A percentile compares a stretch with the other conserved stretches of the same genome.
These are phyloP conservation scores for Mactra quadrangularis DNA, from an alignment of 1,140 invertebrate species.

Conservation along the genomic window DNA sequence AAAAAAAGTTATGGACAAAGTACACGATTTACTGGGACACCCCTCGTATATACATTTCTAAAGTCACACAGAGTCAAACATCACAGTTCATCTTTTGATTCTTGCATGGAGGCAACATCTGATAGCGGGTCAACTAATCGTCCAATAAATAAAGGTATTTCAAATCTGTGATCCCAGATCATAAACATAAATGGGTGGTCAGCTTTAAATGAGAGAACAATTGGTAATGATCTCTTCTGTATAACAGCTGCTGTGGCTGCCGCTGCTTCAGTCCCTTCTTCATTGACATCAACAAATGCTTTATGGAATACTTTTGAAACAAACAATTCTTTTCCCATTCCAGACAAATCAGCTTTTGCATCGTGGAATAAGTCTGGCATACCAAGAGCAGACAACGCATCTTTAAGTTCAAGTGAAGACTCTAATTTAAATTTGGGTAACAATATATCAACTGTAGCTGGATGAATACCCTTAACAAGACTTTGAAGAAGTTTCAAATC, in stretches of 20 bases:
- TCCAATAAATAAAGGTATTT: constrained; percentile 88
- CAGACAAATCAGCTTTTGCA: constrained; percentile 74
- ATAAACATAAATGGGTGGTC: constrained; percentile 90
- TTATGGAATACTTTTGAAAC: constrained; percentile 83
- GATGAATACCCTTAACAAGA: background rate
- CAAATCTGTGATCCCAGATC: constrained; percentile 87
- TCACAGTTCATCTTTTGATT: constrained; percentile 38
- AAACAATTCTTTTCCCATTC: constrained; percentile 61
- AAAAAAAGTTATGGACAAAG: too few species aligned
- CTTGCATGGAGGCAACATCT: background rate
- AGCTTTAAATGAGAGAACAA: constrained; percentile 86
- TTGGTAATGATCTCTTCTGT: background rate
- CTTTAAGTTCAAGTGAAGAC: constrained; percentile 85
- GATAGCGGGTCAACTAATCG: constrained; percentile 54
- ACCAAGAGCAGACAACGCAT: constrained; percentile 83
- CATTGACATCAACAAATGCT: constrained; percentile 85
- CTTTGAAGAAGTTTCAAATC: constrained; percentile 82
- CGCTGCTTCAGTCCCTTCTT: constrained; percentile 75
- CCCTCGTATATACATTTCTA: too few species aligned
- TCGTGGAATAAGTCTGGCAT: constrained; percentile 81
- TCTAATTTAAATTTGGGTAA: constrained; percentile 89
- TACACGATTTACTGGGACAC: too few species aligned
- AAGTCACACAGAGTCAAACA: too few species aligned
- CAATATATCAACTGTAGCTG: constrained; percentile 64
- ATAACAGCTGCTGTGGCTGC: constrained; percentile 65